phyloP scores from a whole-genome alignment of 2,113 vertebrate species.

The Periophthalmodon schlosseri region DNA sequence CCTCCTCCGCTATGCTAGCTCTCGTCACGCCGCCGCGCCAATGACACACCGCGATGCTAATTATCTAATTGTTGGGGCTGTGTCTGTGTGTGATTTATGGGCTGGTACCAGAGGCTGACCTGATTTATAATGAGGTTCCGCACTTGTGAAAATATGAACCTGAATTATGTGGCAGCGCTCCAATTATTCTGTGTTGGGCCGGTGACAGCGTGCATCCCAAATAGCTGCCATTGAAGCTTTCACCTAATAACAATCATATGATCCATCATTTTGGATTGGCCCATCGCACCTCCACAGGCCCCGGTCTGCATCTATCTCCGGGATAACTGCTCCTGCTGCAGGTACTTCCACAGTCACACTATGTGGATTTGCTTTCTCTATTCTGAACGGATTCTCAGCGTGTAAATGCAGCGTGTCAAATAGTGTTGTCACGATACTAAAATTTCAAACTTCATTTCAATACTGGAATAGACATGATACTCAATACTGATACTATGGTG shows the following conservation, averaged over 20 bases:
- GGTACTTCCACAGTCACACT: constrained; percentile 9
- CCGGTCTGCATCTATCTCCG: constrained; percentile 52
- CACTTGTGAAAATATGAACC: constrained; percentile 80
- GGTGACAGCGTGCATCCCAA: constrained; percentile 73
- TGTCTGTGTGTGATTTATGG: constrained; percentile 81
- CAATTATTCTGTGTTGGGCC: constrained; percentile 79
- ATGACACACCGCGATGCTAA: constrained; percentile 77
- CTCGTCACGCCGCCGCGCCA: constrained; percentile 50
- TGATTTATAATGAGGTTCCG: constrained; percentile 81
- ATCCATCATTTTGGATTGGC: constrained; percentile 77
- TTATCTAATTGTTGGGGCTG: constrained; percentile 82
- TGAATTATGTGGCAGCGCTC: constrained; percentile 78
- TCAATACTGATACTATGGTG: too few species aligned
- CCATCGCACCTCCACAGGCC: constrained; percentile 54
- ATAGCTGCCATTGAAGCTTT: constrained; percentile 72
- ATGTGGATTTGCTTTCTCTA: background rate
- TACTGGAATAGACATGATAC: too few species aligned
- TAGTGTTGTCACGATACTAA: too few species aligned
- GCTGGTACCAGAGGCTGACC: constrained; percentile 78
- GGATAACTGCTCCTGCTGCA: constrained; percentile 36
- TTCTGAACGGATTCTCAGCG: background rate
- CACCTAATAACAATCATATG: constrained; percentile 80
- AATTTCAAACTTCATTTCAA: too few species aligned
- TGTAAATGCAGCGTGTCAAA: background rate
- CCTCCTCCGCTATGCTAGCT: constrained; percentile 30